A percentile compares a stretch with the other conserved stretches of the same genome.
Evolutionary conservation across 2,888 invertebrate genomes (phyloP).

Genomic region (Candidula unifasciata): DNA sequence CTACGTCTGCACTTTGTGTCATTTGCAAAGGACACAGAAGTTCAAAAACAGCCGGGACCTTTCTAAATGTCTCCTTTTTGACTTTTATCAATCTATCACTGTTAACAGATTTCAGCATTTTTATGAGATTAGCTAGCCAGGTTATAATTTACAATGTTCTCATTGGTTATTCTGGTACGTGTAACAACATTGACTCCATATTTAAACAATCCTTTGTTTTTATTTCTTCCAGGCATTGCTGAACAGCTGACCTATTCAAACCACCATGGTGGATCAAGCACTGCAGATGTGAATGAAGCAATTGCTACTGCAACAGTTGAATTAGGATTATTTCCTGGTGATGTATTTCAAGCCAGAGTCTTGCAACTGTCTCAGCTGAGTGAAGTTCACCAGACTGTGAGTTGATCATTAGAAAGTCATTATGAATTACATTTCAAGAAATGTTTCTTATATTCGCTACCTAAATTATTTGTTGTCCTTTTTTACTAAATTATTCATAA

Average conservation of each 20-base stretch:
- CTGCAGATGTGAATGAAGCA: slow-evolving; percentile 74
- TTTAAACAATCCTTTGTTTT: slow-evolving; percentile 72
- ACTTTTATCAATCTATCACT: no score
- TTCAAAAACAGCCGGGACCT: no score
- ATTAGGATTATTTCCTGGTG: slow-evolving; percentile 73
- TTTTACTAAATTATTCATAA: background rate
- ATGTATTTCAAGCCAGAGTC: slow-evolving; percentile 75
- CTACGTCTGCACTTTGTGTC: no score
- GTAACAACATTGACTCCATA: no score
- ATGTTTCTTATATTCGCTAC: background rate
- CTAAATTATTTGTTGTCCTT: background rate
- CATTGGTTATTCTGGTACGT: no score
- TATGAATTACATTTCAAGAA: background rate
- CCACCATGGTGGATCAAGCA: slow-evolving; percentile 61
- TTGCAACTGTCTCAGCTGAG: slow-evolving; percentile 74
- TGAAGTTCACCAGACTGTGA: slow-evolving; percentile 74
- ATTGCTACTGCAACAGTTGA: slow-evolving; percentile 75
- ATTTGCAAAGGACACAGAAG: no score
- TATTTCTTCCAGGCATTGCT: slow-evolving; percentile 58
- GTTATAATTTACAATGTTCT: no score
- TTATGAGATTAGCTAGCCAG: no score
- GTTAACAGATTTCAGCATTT: no score
- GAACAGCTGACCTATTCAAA: slow-evolving; percentile 61
- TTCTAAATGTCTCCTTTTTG: no score
- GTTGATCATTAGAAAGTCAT: slow-evolving; percentile 39